A percentile compares a stretch with the other conserved stretches of the same genome.
Conservation (phyloP, 2,888 invertebrate genomes). For the Dromius quadrimaculatus region DNA sequence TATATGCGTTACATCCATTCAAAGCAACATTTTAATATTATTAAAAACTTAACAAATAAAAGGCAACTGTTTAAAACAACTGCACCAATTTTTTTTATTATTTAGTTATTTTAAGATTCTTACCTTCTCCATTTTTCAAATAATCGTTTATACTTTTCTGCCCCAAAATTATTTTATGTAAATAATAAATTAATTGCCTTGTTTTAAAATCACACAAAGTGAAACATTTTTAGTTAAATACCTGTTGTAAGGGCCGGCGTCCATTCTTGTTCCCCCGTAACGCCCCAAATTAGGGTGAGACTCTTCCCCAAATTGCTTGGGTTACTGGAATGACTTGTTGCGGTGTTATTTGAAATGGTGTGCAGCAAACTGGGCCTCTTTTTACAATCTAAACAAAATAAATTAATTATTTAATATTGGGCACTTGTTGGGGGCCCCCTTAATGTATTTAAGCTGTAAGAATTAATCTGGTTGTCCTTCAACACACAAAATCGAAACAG, state of each 20-base stretch:
- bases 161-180: neutral
- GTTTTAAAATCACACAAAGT: neutral
- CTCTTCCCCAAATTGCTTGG: slow-evolving; percentile 66
- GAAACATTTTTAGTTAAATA: slow-evolving; percentile 62
- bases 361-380: slow-evolving; percentile 64
- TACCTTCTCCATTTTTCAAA: too few species aligned
- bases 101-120: too few species aligned
- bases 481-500: too few species aligned
- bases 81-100: too few species aligned
- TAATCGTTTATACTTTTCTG: too few species aligned
- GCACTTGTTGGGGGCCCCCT: too few species aligned
- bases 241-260: slow-evolving; percentile 96
- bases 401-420: neutral
- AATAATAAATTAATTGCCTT: neutral
- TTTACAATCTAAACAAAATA: slow-evolving; percentile 62
- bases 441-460: too few species aligned
- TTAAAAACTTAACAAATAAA: too few species aligned
- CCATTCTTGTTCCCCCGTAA: slow-evolving; percentile 97
- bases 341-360: slow-evolving; percentile 59
- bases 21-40: too few species aligned
- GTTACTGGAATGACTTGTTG: slow-evolving; percentile 54
- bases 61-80: too few species aligned
- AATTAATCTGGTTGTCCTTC: too few species aligned
- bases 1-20: too few species aligned
- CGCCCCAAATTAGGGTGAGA: slow-evolving; percentile 88